phyloP scores from a whole-genome alignment of 2,113 vertebrate genomes.

The Channa maculata region DNA sequence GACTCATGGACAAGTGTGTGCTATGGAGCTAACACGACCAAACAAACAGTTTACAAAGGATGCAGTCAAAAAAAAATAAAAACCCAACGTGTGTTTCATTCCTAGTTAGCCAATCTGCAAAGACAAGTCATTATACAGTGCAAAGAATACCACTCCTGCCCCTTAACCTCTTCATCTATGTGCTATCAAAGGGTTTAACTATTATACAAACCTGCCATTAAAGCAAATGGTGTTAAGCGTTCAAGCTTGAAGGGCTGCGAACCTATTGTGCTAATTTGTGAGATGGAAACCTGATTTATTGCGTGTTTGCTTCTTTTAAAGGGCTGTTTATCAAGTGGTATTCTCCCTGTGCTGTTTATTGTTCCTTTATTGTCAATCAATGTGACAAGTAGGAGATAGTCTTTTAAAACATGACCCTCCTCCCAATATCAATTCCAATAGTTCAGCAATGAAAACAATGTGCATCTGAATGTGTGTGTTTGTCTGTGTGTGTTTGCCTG shows the following conservation, averaged over 20 bases:
- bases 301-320: slow-evolving; percentile 54
- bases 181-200: not conserved
- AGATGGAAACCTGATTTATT: slow-evolving; percentile 68
- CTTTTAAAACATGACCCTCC: slow-evolving; percentile 61
- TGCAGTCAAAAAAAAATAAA: not conserved
- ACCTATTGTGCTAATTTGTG: slow-evolving; percentile 56
- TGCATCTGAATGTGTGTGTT: slow-evolving; percentile 11
- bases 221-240: slow-evolving; percentile 9
- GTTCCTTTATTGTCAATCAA: slow-evolving; percentile 70
- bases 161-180: not conserved
- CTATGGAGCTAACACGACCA: not conserved
- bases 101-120: not conserved
- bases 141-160: not conserved
- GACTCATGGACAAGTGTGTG: not conserved
- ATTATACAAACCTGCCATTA: not conserved
- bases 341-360: slow-evolving; percentile 57
- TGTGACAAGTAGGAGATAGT: slow-evolving; percentile 59
- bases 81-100: not conserved
- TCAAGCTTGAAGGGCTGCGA: slow-evolving; percentile 48
- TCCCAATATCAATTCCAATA: slow-evolving; percentile 63
- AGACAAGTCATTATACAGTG: not conserved
- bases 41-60: not conserved
- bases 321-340: slow-evolving; percentile 55
- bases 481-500: slow-evolving; percentile 4
- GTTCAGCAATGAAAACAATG: slow-evolving; percentile 38